These are phyloP conservation scores for Ictalurus furcatus DNA, from an alignment of 2,113 vertebrate species.

Conservation along the genomic window DNA sequence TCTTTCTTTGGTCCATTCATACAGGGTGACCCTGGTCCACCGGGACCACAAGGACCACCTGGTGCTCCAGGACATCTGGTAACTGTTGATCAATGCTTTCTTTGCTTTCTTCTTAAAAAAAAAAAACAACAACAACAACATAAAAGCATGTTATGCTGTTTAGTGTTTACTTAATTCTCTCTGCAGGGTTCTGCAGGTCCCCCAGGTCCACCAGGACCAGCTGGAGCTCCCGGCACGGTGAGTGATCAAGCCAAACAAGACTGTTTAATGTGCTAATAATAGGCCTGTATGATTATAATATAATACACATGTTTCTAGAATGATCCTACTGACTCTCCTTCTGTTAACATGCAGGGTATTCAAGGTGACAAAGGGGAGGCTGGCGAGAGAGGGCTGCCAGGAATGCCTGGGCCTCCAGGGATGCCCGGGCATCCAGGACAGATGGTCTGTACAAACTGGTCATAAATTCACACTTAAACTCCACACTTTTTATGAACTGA, in stretches of 20 bases:
- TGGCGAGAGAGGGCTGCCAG: slow-evolving; percentile 85
- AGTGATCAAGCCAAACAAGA: slow-evolving; percentile 58
- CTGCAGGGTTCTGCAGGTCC: slow-evolving; percentile 82
- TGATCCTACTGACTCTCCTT: neutral
- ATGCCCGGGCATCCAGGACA: slow-evolving; percentile 86
- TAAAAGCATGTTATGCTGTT: slow-evolving; percentile 13
- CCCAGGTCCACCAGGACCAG: slow-evolving; percentile 83
- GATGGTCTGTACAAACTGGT: slow-evolving; percentile 72
- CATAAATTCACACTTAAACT: neutral
- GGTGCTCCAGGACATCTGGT: slow-evolving; percentile 87
- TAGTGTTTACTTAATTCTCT: slow-evolving; percentile 33
- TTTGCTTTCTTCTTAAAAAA: neutral
- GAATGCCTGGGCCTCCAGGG: slow-evolving; percentile 83
- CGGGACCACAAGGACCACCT: slow-evolving; percentile 85
- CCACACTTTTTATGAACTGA: neutral
- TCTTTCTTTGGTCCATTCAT: slow-evolving; percentile 34
- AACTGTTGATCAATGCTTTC: slow-evolving; percentile 60
- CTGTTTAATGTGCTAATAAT: neutral
- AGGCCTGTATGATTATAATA: neutral
- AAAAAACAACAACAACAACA: neutral
- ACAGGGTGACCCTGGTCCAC: slow-evolving; percentile 88
- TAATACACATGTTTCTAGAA: neutral
- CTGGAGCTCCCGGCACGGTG: slow-evolving; percentile 84
- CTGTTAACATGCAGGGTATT: slow-evolving; percentile 73
- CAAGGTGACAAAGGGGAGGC: slow-evolving; percentile 85